Base-by-base conservation (phyloP, 1,140 invertebrate genomes). In the Stenopsyche tienmushanensis region DNA sequence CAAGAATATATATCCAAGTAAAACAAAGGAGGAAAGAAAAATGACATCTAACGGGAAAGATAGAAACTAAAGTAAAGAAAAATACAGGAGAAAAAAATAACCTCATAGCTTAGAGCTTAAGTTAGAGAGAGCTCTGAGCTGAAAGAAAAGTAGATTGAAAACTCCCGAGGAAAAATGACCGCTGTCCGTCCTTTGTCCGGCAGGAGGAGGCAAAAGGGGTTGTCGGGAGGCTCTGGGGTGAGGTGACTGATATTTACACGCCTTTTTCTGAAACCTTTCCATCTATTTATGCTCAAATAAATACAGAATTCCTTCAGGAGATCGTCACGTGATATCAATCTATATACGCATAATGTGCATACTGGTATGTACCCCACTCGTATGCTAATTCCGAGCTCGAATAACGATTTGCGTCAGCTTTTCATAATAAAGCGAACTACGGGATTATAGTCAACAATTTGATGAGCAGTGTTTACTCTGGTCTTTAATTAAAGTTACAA, bases 81-180 rank as follows among this genome's bases (percentile, higher is more conserved):
- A 65, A 70, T 71, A 72, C 55, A 72, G 72, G 62, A 72, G 71
- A 52, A 71, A 73, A 70, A 70, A 71, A 44, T 72, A 75, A 53
- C 65, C 69, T 53, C 53, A 70, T 70, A 66, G 67, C 67, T 66
- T 70, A 70, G 62, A 68, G 69, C 55, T 69, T 72, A 64, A 72
- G 65, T 69, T 72, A 65, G 70, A 72, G 66, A 65, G 66, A 72
- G 62, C 64, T 68, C 64, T 64, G 60, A 63, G 67, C 64, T 63
- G 69, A 67, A 67, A 71, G 65, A 66, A 71, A 71, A 71, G 76
- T 78, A 77, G 76, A 80, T 80, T 80, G 76, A 75, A 79, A 79
- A 77, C 71, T 71, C 71, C 65, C 74, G 74, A 76, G 76, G 76
- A 81, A 80, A 81, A 81, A 81, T 81, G 77, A 81, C 79, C 78